phyloP scores from a whole-genome alignment of 1,140 invertebrate genomes.

The Scaptomyza pallida region DNA sequence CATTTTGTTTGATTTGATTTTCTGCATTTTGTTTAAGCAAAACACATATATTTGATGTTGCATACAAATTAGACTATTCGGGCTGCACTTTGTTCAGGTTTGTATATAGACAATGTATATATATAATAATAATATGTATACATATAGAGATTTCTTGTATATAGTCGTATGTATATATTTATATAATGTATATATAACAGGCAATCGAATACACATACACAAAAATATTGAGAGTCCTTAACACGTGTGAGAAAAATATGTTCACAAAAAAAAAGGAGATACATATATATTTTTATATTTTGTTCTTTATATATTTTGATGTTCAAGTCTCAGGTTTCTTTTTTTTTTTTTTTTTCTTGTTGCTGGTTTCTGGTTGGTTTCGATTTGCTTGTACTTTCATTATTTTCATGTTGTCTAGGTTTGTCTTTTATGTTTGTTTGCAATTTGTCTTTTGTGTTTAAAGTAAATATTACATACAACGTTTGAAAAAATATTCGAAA shows the following conservation, averaged over 20 bases:
- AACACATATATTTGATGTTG: conserved; percentile 46
- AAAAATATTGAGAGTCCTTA: conserved; percentile 68
- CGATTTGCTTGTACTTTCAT: conserved; percentile 65
- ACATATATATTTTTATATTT: conserved; percentile 27
- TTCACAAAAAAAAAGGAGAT: conserved; percentile 61
- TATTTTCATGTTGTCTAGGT: conserved; percentile 29
- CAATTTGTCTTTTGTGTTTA: conserved; percentile 51
- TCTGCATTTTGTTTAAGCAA: conserved; percentile 14
- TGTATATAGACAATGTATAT: conserved; percentile 44
- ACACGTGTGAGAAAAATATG: conserved; percentile 59
- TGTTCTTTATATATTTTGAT: conserved; percentile 26
- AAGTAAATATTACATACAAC: conserved; percentile 47
- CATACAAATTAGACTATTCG: conserved; percentile 42
- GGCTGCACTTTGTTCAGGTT: conserved; percentile 58
- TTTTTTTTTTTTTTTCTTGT: conserved; percentile 57
- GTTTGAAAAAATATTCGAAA: conserved; percentile 55
- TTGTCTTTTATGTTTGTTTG: conserved; percentile 36
- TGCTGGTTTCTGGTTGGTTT: conserved; percentile 55
- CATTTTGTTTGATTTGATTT: conserved; percentile 19
- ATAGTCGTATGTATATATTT: conserved; percentile 50
- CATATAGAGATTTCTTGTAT: conserved; percentile 55
- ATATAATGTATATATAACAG: conserved; percentile 68
- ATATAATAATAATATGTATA: conserved; percentile 41
- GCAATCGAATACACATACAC: conserved; percentile 51
- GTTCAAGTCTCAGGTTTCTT: conserved; percentile 67